Evolutionary conservation across 2,113 vertebrate species (phyloP).

Genomic region (Microtus oregoni): DNA sequence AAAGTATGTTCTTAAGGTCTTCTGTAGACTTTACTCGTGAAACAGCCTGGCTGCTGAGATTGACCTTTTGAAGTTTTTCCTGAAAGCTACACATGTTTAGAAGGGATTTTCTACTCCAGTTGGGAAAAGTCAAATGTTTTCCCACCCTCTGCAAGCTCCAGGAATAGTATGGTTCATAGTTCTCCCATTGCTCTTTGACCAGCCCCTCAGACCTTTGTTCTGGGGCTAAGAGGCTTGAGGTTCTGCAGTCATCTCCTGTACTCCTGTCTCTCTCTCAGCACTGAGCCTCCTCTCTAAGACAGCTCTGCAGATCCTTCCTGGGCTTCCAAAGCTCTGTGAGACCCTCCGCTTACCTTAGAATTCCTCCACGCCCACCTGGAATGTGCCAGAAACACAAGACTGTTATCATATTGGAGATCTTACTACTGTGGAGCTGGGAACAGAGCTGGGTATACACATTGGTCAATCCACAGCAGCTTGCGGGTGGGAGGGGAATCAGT

Average conservation of each 20-base stretch:
- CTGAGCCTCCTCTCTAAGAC: not conserved
- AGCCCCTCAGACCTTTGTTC: not conserved
- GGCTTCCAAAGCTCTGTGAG: not conserved
- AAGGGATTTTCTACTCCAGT: not conserved
- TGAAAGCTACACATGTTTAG: not conserved
- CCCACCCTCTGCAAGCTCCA: not conserved
- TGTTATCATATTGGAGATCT: not conserved
- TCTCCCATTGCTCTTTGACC: not conserved
- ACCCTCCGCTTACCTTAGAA: not conserved
- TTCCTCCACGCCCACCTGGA: not conserved
- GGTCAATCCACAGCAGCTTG: not conserved
- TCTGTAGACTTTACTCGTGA: not conserved
- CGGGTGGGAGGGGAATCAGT: not conserved
- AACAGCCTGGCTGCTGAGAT: not conserved
- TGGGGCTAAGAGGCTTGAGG: not conserved
- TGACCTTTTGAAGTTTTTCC: not conserved
- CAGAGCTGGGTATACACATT: not conserved
- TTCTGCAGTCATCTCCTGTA: not conserved
- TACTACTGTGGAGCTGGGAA: not conserved
- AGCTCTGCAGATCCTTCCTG: not conserved
- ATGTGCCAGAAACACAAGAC: conserved; percentile 10
- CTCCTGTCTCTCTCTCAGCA: not conserved
- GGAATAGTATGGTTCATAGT: not conserved
- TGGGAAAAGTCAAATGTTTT: not conserved
- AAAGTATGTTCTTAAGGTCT: not conserved